phyloP scores from a whole-genome alignment of 2,888 invertebrate species.

The Megalurothrips usitatus region DNA sequence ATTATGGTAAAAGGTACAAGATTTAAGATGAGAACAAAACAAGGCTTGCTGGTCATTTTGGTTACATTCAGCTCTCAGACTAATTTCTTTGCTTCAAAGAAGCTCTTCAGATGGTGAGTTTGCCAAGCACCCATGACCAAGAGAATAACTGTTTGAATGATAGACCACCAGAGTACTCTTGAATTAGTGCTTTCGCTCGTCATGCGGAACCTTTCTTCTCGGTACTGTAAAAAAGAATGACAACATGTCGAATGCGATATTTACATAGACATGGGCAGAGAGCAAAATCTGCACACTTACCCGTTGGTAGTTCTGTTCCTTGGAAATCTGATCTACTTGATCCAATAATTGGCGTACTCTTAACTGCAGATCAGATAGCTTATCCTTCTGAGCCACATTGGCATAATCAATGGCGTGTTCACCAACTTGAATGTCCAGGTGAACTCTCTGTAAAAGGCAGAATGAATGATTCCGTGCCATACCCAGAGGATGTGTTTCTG shows the following conservation, averaged over 20 bases:
- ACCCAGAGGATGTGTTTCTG: neutral
- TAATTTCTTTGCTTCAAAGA: slow-evolving; percentile 99
- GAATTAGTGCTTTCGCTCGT: slow-evolving; percentile 98
- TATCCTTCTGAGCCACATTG: slow-evolving; percentile 95
- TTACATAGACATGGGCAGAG: neutral
- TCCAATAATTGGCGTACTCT: slow-evolving; percentile 91
- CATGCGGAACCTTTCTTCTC: slow-evolving; percentile 94
- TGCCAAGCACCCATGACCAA: slow-evolving; percentile 97
- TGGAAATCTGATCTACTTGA: slow-evolving; percentile 99
- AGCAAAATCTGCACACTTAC: slow-evolving; percentile 54
- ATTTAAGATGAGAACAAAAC: neutral
- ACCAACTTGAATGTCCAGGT: slow-evolving; percentile 97
- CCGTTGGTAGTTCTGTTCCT: slow-evolving; percentile 98
- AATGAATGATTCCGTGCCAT: slow-evolving; percentile 25
- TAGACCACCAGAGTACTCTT: slow-evolving; percentile 94
- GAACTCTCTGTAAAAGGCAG: slow-evolving; percentile 62
- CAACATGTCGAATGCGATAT: neutral
- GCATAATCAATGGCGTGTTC: slow-evolving; percentile 98
- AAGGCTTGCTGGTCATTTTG: neutral
- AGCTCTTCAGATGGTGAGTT: slow-evolving; percentile 97
- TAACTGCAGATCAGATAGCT: slow-evolving; percentile 89
- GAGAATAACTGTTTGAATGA: slow-evolving; percentile 85
- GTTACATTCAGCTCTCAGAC: slow-evolving; percentile 55
- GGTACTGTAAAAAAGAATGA: slow-evolving; percentile 63
- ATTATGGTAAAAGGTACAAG: neutral